Evolutionary conservation across 2,113 vertebrate species (phyloP).

Genomic region (Ranitomeya variabilis): DNA sequence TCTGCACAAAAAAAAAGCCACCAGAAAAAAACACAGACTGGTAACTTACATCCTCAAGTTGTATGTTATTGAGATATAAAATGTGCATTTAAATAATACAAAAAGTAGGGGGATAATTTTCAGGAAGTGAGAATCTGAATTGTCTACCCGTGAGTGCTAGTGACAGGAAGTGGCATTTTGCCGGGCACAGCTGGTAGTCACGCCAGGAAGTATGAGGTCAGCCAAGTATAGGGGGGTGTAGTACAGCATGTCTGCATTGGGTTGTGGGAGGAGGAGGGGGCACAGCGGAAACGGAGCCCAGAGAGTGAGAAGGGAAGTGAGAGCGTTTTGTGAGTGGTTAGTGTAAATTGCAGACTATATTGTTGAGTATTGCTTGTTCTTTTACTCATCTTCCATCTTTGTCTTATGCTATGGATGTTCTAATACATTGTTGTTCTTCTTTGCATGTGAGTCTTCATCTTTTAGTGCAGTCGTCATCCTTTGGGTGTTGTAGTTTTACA

Average conservation of each 20-base stretch:
- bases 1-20: not conserved
- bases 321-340: slow-evolving; percentile 34
- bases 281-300: slow-evolving; percentile 31
- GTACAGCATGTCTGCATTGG: slow-evolving; percentile 41
- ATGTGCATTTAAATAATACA: not conserved
- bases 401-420: not conserved
- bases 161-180: slow-evolving; percentile 54
- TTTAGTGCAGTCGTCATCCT: not conserved
- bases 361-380: not conserved
- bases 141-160: slow-evolving; percentile 35
- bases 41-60: not conserved
- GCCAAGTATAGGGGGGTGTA: slow-evolving; percentile 19
- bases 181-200: slow-evolving; percentile 57
- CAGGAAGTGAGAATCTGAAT: slow-evolving; percentile 51
- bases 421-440: not conserved
- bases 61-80: not conserved
- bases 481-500: not conserved
- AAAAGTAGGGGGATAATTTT: slow-evolving; percentile 13
- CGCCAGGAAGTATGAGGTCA: slow-evolving; percentile 58
- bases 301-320: slow-evolving; percentile 44
- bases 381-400: not conserved
- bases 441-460: not conserved
- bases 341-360: not conserved
- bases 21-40: not conserved
- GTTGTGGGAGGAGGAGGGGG: slow-evolving; percentile 34